phyloP scores from a whole-genome alignment of 2,888 invertebrate genomes.

The Scrobipalpa atriplicella region DNA sequence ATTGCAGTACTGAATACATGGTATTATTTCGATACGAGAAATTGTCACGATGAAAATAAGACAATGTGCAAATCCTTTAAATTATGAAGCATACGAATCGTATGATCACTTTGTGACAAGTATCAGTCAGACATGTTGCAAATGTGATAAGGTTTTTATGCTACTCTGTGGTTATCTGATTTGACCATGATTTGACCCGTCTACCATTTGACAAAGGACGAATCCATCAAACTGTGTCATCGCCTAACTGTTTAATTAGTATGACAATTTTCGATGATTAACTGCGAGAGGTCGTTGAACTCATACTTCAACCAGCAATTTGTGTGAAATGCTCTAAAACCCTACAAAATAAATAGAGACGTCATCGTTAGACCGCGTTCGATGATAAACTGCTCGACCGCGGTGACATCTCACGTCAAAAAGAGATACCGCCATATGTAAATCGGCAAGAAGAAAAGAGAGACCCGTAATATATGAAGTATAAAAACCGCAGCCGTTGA shows the following conservation, averaged over 20 bases:
- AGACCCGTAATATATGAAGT: constrained; percentile 58
- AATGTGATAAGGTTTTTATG: constrained; percentile 1
- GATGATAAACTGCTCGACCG: constrained; percentile 71
- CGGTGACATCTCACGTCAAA: constrained; percentile 63
- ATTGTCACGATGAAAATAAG: too few species aligned
- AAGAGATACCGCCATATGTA: constrained; percentile 50
- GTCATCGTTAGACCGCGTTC: constrained; percentile 69
- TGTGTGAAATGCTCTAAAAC: constrained; percentile 64
- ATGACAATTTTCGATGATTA: constrained; percentile 29
- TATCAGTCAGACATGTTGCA: too few species aligned
- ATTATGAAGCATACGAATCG: too few species aligned
- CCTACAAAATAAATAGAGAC: constrained; percentile 68
- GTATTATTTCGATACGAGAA: too few species aligned
- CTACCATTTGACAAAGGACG: constrained; percentile 16
- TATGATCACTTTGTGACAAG: too few species aligned
- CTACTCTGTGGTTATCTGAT: background rate
- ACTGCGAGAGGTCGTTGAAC: constrained; percentile 23
- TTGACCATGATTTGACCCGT: background rate
- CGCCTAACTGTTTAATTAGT: constrained; percentile 28
- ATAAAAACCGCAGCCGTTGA: constrained; percentile 79
- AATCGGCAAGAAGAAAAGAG: constrained; percentile 48
- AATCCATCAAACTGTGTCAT: constrained; percentile 29
- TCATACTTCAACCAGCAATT: constrained; percentile 64
- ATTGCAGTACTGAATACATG: too few species aligned
- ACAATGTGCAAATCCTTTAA: too few species aligned